Base-by-base conservation (phyloP, 2,888 invertebrate species). In the Brachypalpus laphriformis region DNA sequence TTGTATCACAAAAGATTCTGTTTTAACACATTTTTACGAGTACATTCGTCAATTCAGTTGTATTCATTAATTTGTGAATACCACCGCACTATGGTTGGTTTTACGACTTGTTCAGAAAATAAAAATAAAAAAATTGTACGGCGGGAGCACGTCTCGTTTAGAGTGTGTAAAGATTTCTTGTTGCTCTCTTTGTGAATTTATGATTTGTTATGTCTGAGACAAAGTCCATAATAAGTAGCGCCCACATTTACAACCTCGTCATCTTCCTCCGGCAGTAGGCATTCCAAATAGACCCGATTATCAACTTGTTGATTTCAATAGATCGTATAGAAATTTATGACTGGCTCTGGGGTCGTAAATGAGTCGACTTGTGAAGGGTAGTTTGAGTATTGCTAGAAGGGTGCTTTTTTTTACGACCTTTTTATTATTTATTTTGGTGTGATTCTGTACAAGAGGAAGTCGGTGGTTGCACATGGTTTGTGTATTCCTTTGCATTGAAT, bases 221-320 rank as follows among this genome's bases (percentile, higher is more conserved):
- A 54, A 14, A 22, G 40, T 14, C n/a, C n/a, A n/a, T n/a, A n/a
- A n/a, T n/a, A n/a, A n/a, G 31, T 20, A 63, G 59, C 37, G 22
- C 31, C n/a, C 6, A 56, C 22, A 11, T 25, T 54, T 56, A 65
- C 37, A 31, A 37, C 28, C 25, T 61, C 14, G 34, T 49, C 72
- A 72, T 65, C 47, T 65, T 57, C 11, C 3, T 6, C 11, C 9
- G 8, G 11, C 5, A 9, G 1, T n/a, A 14, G 14, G 25, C 31
- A 18, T 25, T 14, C 11, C 16, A 25, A 16, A 16, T 16, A 20
- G 14, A 40, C 31, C 37, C 28, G 63, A 54, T 81, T 45, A 70
- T 49, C 49, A 57, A 82, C 82, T 77, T 82, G 82, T 82, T 82
- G 82, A 54, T 65, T 77, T 56, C 70, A 57, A 71, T 71, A 70